These are phyloP conservation scores for Labia minor DNA, from an alignment of 2,888 invertebrate species.

Conservation along the genomic window DNA sequence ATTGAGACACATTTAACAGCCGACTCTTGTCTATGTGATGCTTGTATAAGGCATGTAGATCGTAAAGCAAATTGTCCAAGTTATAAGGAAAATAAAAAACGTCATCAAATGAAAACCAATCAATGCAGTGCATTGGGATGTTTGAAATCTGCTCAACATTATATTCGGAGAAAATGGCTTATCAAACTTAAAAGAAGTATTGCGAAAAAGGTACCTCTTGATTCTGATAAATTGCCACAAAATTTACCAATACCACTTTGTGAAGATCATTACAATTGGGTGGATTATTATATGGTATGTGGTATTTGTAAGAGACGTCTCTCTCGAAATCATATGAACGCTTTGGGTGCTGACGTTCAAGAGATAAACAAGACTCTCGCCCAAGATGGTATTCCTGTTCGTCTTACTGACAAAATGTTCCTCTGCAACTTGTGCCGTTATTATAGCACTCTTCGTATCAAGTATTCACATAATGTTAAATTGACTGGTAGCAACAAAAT, in stretches of 20 bases:
- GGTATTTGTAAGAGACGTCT: conserved; percentile 64
- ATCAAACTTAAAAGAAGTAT: conserved; percentile 58
- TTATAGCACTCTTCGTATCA: conserved; percentile 60
- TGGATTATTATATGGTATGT: conserved; percentile 65
- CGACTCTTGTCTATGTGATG: conserved; percentile 78
- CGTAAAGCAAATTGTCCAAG: conserved; percentile 49
- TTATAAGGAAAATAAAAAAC: conserved; percentile 31
- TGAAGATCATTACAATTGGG: conserved; percentile 54
- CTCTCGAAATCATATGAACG: conserved; percentile 62
- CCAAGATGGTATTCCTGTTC: conserved; percentile 56
- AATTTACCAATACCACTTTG: conserved; percentile 49
- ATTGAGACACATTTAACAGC: conserved; percentile 74
- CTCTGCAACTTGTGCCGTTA: conserved; percentile 74
- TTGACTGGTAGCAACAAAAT: conserved; percentile 38
- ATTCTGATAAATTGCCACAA: conserved; percentile 35
- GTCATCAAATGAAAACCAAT: conserved; percentile 26
- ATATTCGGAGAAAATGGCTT: conserved; percentile 60
- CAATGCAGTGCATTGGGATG: conserved; percentile 57
- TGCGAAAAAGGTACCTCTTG: conserved; percentile 42
- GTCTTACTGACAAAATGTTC: conserved; percentile 55
- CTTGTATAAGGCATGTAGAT: conserved; percentile 77
- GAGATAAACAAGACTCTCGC: conserved; percentile 44
- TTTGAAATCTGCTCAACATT: conserved; percentile 46
- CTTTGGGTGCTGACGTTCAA: conserved; percentile 46
- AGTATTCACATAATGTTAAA: conserved; percentile 36